These are phyloP conservation scores for Rhinolophus sinicus DNA, from an alignment of 2,113 vertebrate genomes.

Conservation along the genomic window DNA sequence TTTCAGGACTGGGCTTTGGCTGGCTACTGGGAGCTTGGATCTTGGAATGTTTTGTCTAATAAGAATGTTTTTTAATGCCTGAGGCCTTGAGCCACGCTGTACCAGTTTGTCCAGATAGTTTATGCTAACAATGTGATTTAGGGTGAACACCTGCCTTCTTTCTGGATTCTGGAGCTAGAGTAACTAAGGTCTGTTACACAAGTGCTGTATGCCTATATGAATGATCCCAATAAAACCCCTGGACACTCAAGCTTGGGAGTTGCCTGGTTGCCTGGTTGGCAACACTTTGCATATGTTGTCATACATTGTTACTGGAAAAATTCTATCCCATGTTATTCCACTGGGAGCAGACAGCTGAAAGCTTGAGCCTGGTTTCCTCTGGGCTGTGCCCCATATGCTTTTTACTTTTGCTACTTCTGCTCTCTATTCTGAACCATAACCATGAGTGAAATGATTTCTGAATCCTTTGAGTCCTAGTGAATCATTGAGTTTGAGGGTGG, in stretches of 20 bases:
- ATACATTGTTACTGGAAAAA: neutral
- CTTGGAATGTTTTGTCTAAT: conserved; percentile 17
- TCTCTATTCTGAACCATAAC: neutral
- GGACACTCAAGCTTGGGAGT: neutral
- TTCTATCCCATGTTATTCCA: neutral
- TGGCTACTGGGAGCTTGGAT: neutral
- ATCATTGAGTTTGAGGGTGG: too few relatives aligned
- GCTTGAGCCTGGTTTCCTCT: neutral
- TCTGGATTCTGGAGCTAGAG: neutral
- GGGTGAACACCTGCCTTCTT: neutral
- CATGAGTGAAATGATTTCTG: neutral
- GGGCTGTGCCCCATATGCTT: neutral
- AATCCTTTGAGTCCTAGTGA: neutral
- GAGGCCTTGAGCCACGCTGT: neutral
- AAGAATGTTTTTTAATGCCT: neutral
- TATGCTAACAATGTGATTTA: neutral
- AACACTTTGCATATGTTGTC: neutral
- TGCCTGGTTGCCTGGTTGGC: neutral
- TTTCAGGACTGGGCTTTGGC: conserved; percentile 3
- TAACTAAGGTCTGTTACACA: neutral
- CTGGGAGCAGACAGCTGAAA: neutral
- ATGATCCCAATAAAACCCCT: neutral
- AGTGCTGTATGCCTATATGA: neutral
- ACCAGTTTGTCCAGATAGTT: neutral
- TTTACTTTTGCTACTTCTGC: neutral